Conservation (phyloP, 2,113 vertebrate species). For the Eleginops maclovinus region DNA sequence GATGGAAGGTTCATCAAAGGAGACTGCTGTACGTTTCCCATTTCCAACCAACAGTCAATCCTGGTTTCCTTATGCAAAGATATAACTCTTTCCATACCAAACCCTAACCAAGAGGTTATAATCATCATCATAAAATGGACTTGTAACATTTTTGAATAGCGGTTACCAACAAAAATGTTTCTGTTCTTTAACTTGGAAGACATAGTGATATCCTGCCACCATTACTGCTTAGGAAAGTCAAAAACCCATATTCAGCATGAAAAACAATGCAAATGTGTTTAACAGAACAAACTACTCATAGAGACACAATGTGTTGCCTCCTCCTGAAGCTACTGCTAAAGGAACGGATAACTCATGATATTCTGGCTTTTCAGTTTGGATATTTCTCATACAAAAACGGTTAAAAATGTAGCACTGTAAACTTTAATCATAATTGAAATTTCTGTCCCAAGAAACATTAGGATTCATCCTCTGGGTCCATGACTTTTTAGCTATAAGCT, state of each 20-base stretch:
- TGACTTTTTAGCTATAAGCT: not conserved
- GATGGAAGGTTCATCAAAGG: not conserved
- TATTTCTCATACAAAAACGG: not conserved
- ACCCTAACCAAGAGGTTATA: not conserved
- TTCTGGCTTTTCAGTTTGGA: not conserved
- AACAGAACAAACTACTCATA: not conserved
- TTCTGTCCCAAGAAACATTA: not conserved
- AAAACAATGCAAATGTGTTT: not conserved
- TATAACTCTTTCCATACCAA: not conserved
- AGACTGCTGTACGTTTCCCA: not conserved
- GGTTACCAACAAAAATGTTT: not conserved
- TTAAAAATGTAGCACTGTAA: no score
- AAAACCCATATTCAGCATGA: not conserved
- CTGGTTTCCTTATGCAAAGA: not conserved
- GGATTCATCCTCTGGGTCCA: not conserved
- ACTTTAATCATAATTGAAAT: not conserved
- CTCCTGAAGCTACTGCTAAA: not conserved
- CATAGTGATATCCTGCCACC: not conserved
- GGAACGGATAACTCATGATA: not conserved
- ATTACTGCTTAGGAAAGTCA: not conserved
- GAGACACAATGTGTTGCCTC: not conserved
- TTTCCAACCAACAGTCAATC: not conserved
- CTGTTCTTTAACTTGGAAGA: not conserved
- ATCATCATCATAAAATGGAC: no score
- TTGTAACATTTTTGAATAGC: not conserved